phyloP scores from a whole-genome alignment of 2,797 vertebrate genomes.

The Lacerta bilineata region DNA sequence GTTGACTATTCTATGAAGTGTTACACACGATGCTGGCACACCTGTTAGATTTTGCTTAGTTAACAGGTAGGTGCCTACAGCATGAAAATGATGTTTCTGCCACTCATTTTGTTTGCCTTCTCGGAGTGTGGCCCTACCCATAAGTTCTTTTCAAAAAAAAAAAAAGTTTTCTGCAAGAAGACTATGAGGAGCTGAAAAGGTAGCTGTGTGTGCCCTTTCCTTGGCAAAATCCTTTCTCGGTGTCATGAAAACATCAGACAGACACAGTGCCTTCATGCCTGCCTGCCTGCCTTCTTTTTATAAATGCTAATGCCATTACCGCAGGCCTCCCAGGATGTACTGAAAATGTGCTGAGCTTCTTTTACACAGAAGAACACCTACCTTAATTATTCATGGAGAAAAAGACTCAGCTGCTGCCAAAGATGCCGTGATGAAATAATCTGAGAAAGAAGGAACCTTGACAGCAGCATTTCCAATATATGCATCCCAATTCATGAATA shows the following conservation, averaged over 20 bases:
- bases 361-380: background rate
- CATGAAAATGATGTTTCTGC: constrained; percentile 17
- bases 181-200: background rate
- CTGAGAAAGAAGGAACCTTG: background rate
- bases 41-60: constrained; percentile 39
- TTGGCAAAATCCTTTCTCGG: background rate
- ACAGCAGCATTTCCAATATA: constrained; percentile 4
- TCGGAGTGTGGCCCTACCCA: background rate
- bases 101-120: constrained; percentile 41
- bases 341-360: background rate
- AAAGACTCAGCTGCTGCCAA: constrained; percentile 21
- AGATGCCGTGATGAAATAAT: constrained; percentile 4
- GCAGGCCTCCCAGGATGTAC: constrained; percentile 6
- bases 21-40: constrained; percentile 13
- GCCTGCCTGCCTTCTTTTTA: background rate
- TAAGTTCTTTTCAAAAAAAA: constrained; percentile 29
- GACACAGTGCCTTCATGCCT: fast-evolving
- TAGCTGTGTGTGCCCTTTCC: background rate
- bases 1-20: constrained; percentile 33
- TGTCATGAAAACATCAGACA: background rate
- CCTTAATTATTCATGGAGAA: constrained; percentile 41
- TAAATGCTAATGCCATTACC: background rate
- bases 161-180: constrained; percentile 17
- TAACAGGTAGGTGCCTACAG: background rate
- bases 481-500: constrained; percentile 39